phyloP scores from a whole-genome alignment of 2,797 vertebrate species.

The Cuniculus paca region DNA sequence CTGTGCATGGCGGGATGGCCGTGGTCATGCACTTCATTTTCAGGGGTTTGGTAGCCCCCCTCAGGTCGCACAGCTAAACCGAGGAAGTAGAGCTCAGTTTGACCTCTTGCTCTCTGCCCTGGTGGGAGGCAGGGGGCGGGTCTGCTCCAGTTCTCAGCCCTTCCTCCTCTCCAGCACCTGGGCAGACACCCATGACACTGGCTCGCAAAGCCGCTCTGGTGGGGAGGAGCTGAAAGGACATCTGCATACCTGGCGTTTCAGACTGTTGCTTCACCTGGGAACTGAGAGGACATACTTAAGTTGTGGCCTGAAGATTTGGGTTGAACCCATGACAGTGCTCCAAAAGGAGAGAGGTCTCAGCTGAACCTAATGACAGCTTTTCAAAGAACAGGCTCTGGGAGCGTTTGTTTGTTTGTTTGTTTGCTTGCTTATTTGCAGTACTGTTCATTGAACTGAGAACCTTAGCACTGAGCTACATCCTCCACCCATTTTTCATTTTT shows the following conservation, averaged over 20 bases:
- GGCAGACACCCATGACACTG: neutral
- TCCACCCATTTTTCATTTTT: neutral
- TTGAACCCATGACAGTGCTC: fast-evolving
- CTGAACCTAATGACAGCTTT: neutral
- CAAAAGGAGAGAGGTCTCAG: neutral
- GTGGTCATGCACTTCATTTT: neutral
- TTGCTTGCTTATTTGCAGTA: neutral
- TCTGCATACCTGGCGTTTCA: neutral
- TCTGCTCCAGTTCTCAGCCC: neutral
- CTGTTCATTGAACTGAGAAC: neutral
- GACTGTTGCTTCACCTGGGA: neutral
- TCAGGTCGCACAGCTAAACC: neutral
- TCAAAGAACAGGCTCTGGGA: neutral
- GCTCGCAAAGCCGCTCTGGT: neutral
- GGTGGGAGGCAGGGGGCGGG: neutral
- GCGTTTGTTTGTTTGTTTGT: neutral
- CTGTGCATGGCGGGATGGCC: fast-evolving
- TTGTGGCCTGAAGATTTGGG: neutral
- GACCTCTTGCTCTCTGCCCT: neutral
- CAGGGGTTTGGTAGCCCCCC: neutral
- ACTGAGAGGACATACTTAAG: neutral
- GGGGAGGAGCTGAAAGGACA: neutral
- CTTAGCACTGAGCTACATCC: neutral
- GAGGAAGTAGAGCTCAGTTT: neutral
- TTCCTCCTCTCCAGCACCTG: neutral